Base-by-base conservation (phyloP, 2,888 invertebrate genomes). In the Conchocele bisecta region DNA sequence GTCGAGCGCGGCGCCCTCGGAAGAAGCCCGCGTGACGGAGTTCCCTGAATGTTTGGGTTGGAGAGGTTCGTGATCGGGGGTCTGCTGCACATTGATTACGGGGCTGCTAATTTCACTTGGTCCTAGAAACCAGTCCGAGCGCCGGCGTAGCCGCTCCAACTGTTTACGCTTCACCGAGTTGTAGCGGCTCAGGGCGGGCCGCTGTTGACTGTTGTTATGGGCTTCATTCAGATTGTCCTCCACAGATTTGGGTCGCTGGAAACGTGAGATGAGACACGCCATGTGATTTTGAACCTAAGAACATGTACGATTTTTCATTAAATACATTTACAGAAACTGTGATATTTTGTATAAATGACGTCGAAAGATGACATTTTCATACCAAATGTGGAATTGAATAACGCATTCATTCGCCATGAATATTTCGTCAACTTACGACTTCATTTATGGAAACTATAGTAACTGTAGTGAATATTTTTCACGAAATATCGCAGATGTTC, bases 111-210 rank as follows among this genome's bases (percentile, higher is more conserved):
- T 64, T 15, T 69, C 65, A 61, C 81, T 72, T 97, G 94, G 88
- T 67, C 87, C 86, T 28, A 88, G 82, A 93, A 98, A 98, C 98
- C 98, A 99, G 93, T 98, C 98, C 71, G 98, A 98, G 85, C 98
- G 94, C 82, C 98, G 97, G 91, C 96, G 95, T 97, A 99, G 97
- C 86, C 98, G 94, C 91, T 97, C 97, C 81, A 98, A 95, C 93
- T 99, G 98, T 90, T 97, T 94, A 93, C 88, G 84, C 60, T 88
- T 89, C n/a, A 91, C 89, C 28, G 88, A 86, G 76, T 91, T 90
- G 73, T 89, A 90, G 26, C 90, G 77, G 75, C 87, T 89, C 42
- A 90, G 83, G 72, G 89, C 89, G 35, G 85, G 84, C 59, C 79
- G 77, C 22, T 83, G 83, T 44, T 83, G 73, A 37, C 75, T 70